Percentiles rank a stretch among this genome's conserved stretches.
Evolutionary conservation across 2,797 vertebrate species (phyloP).

Genomic region (Botia almorhae): DNA sequence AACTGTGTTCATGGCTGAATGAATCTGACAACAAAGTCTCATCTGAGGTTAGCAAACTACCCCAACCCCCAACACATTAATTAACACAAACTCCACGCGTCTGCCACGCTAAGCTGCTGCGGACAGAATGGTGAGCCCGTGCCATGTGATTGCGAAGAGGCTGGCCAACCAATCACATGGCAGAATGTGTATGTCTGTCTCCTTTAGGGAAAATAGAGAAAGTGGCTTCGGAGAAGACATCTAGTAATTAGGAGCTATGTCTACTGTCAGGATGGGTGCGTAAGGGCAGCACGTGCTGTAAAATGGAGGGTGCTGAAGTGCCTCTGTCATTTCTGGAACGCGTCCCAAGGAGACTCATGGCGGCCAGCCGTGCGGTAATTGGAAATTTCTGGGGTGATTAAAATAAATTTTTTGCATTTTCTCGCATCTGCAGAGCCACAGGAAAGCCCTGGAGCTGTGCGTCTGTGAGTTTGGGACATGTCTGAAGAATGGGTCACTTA

Average conservation of each 20-base stretch:
- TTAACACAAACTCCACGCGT: conserved; percentile 59
- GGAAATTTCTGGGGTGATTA: conserved; percentile 73
- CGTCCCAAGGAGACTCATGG: conserved; percentile 67
- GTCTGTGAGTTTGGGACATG: conserved; percentile 51
- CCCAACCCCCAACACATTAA: conserved; percentile 22
- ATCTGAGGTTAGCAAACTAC: conserved; percentile 18
- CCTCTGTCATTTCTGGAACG: conserved; percentile 67
- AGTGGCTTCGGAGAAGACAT: conserved; percentile 36
- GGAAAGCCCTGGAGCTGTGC: conserved; percentile 67
- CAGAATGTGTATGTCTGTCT: conserved; percentile 56
- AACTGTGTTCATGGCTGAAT: conserved; percentile 64
- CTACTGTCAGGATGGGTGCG: conserved; percentile 41
- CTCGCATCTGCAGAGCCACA: conserved; percentile 75
- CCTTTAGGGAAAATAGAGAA: conserved; percentile 55
- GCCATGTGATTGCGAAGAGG: conserved; percentile 61
- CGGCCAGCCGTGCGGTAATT: conserved; percentile 76
- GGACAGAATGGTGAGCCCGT: conserved; percentile 63
- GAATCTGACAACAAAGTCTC: conserved; percentile 41
- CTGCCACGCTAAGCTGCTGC: conserved; percentile 61
- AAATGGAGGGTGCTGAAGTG: conserved; percentile 29
- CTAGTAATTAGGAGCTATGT: conserved; percentile 67
- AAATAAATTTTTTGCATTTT: conserved; percentile 71
- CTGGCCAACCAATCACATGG: conserved; percentile 28
- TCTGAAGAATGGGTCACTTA: conserved; percentile 66
- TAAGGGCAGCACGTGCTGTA: conserved; percentile 3